A percentile compares a stretch with the other conserved stretches of the same genome.
Evolutionary conservation across 2,113 vertebrate genomes (phyloP).

Genomic region (Edolisoma coerulescens): DNA sequence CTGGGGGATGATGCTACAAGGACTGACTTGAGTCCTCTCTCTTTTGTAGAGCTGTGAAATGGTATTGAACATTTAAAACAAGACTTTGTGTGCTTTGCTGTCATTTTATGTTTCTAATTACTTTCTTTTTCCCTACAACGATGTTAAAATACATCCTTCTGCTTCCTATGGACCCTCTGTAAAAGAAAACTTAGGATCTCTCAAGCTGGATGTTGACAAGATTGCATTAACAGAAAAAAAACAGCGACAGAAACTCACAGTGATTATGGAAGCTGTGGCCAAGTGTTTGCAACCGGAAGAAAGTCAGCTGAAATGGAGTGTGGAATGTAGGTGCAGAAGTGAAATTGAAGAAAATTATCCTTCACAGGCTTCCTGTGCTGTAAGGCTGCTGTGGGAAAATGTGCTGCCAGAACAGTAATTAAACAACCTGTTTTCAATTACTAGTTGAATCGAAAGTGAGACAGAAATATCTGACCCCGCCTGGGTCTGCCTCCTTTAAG

Average conservation of each 20-base stretch:
- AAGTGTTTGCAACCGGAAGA: slow-evolving; percentile 70
- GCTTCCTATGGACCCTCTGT: neutral
- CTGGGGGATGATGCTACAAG: neutral
- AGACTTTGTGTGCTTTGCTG: neutral
- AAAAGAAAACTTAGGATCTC: slow-evolving; percentile 75
- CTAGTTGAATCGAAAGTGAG: neutral
- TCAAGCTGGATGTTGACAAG: slow-evolving; percentile 80
- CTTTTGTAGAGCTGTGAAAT: neutral
- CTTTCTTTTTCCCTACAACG: neutral
- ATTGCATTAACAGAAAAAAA: slow-evolving; percentile 77
- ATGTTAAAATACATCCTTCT: neutral
- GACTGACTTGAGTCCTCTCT: neutral
- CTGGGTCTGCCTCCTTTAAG: neutral
- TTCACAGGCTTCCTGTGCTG: neutral
- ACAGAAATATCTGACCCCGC: neutral
- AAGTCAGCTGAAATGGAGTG: slow-evolving; percentile 78
- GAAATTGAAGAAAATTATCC: neutral
- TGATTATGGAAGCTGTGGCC: slow-evolving; percentile 75
- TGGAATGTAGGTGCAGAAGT: slow-evolving; percentile 78
- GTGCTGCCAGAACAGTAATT: neutral
- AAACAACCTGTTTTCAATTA: neutral
- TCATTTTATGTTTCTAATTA: neutral
- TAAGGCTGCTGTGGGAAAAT: neutral
- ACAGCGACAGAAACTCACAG: slow-evolving; percentile 81
- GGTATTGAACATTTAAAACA: neutral